Evolutionary conservation across 2,113 vertebrate genomes (phyloP).

Genomic region (Nannospalax galili): DNA sequence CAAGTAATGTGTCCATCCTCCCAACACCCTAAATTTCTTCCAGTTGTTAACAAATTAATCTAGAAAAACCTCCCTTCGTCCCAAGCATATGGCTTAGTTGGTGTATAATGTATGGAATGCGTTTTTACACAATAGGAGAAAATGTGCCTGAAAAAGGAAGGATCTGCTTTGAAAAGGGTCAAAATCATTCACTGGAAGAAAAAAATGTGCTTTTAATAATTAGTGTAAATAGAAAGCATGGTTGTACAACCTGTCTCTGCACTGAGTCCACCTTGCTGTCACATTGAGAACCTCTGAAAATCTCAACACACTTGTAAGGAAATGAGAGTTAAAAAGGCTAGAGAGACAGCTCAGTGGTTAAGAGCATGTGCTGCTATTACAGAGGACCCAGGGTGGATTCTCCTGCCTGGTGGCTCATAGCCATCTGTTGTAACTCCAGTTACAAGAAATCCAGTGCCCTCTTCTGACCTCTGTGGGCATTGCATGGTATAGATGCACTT

Average conservation of each 20-base stretch:
- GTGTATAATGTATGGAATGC: not conserved
- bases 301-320: not conserved
- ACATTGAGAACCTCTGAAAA: not conserved
- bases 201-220: not conserved
- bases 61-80: not conserved
- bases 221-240: not conserved
- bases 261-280: not conserved
- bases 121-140: not conserved
- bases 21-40: not conserved
- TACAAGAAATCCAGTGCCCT: not conserved
- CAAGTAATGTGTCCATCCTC: not conserved
- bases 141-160: not conserved
- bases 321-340: constrained; percentile 1
- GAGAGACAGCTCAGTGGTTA: no score
- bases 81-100: not conserved
- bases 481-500: no score
- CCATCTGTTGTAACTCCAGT: not conserved
- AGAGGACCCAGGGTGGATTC: not conserved
- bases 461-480: not conserved
- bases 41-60: not conserved
- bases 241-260: not conserved
- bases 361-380: no score
- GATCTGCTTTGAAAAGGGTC: not conserved
- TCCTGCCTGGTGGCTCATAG: not conserved
- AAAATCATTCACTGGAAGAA: not conserved